These are phyloP conservation scores for Xylota segnis DNA, from an alignment of 2,888 invertebrate genomes.

Conservation along the genomic window DNA sequence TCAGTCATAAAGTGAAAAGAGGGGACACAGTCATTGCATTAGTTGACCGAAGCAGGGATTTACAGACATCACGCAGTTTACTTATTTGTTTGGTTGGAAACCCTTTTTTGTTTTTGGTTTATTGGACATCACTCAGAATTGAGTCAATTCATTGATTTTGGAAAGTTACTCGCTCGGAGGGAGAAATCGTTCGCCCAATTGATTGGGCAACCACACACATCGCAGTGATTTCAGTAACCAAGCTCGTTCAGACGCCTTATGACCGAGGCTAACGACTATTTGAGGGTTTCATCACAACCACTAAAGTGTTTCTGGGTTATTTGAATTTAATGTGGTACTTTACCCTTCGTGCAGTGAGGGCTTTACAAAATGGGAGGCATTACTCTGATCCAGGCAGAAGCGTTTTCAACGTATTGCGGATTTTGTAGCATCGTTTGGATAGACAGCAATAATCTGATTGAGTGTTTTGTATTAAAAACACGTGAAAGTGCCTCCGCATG, in stretches of 20 bases:
- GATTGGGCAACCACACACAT: conserved; percentile 9
- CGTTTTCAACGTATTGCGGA: neutral
- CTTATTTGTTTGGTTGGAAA: too few species aligned
- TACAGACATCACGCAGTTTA: too few species aligned
- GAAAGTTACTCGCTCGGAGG: conserved; percentile 18
- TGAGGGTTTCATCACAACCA: conserved; percentile 21
- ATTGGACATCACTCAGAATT: neutral
- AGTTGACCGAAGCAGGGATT: too few species aligned
- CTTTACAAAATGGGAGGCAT: neutral
- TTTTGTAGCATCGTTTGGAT: neutral
- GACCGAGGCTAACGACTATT: neutral
- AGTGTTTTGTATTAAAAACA: neutral
- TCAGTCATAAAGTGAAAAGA: neutral
- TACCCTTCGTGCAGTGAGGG: neutral
- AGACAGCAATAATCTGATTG: neutral
- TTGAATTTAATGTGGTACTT: conserved; percentile 4
- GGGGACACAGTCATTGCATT: too few species aligned
- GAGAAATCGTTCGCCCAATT: conserved; percentile 4
- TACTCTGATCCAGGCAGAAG: conserved; percentile 12
- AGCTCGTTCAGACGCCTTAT: neutral
- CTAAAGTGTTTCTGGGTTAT: neutral
- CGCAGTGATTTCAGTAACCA: conserved; percentile 10
- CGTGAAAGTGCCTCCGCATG: neutral
- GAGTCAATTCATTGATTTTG: neutral
- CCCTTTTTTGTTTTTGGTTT: neutral